phyloP scores from a whole-genome alignment of 2,888 invertebrate genomes.

The Orchesella flavescens region DNA sequence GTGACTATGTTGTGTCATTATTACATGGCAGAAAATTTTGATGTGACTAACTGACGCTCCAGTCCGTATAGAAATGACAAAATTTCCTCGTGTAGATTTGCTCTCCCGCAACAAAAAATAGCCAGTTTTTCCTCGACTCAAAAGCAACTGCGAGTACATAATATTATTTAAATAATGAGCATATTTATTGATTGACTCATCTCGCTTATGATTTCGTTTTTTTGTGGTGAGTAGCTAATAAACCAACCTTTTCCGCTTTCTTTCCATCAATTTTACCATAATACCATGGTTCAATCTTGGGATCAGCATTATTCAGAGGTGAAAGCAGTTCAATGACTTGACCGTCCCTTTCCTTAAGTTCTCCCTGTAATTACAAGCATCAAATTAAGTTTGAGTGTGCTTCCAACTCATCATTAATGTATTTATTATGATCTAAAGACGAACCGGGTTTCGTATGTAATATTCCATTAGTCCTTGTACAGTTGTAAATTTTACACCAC shows the following conservation, averaged over 20 bases:
- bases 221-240: too few relatives aligned
- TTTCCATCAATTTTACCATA: conserved; percentile 94
- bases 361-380: conserved; percentile 78
- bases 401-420: too few relatives aligned
- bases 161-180: too few relatives aligned
- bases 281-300: conserved; percentile 97
- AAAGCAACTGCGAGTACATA: too few relatives aligned
- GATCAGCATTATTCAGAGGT: conserved; percentile 96
- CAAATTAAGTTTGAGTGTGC: too few relatives aligned
- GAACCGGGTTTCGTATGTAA: conserved; percentile 90
- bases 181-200: too few relatives aligned
- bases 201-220: too few relatives aligned
- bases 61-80: conserved; percentile 93
- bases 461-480: conserved; percentile 96
- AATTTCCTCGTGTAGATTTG: conserved; percentile 96
- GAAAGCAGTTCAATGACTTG: conserved; percentile 93
- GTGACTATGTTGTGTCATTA: too few relatives aligned
- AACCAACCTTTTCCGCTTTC: conserved; percentile 84
- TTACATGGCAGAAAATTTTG: conserved; percentile 90
- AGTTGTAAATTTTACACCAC: conserved; percentile 97
- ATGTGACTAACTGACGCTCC: conserved; percentile 97
- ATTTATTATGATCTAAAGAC: too few relatives aligned
- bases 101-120: conserved; percentile 97
- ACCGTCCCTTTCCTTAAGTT: conserved; percentile 94
- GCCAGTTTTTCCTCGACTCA: conserved; percentile 96